Evolutionary conservation across 2,113 vertebrate genomes (phyloP), one percentile per base, ranked within the genome.

Genomic region (Bolborhynchus lineola): DNA sequence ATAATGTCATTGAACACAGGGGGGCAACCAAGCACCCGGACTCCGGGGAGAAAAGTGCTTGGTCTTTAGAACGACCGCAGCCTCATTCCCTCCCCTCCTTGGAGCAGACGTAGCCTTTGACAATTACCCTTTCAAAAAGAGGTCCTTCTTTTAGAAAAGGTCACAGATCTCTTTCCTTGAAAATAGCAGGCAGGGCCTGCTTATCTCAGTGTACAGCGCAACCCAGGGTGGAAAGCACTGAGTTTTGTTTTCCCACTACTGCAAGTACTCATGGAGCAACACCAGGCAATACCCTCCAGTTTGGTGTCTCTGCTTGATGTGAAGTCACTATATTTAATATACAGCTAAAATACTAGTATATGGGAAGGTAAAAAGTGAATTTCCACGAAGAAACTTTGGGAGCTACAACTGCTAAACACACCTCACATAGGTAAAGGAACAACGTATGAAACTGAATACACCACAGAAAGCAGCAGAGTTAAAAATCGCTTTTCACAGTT

Each of bases 121-220:
- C 18, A 67, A 57, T 7, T 21, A 28, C 2, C 14, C 31, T 25
- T 18, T 50, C 52, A 12, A 10, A 62, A 35, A 64, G 13, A 19
- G 1, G 12, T 3, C 14, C 2, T 1, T 14, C 35, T 29, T 16
- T 19, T 23, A 6, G 16, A 16, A 46, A n/a, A 19, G 20, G 2
- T 41, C 78, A 3, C 44, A 14, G 37, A 14, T 39, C 7, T n/a
- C 25, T 16, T 7, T 10, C 13, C 8, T 59, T 59, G 52, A 16
- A 67, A 59, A 35, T 31, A 37, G 23, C 14, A 70, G 16, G 1
- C 18, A 37, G 5, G 6, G 20, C 39, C 15, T 16, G 25, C 23
- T 52, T 44, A 5, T 35, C 35, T 60, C 60, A 1, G 7, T 12
- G 9, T 8, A 1, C 42, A 16, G 7, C 10, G 19, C 41, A 31